Base-by-base conservation (phyloP, 2,888 invertebrate species). In the Iselma pallidipennis region DNA sequence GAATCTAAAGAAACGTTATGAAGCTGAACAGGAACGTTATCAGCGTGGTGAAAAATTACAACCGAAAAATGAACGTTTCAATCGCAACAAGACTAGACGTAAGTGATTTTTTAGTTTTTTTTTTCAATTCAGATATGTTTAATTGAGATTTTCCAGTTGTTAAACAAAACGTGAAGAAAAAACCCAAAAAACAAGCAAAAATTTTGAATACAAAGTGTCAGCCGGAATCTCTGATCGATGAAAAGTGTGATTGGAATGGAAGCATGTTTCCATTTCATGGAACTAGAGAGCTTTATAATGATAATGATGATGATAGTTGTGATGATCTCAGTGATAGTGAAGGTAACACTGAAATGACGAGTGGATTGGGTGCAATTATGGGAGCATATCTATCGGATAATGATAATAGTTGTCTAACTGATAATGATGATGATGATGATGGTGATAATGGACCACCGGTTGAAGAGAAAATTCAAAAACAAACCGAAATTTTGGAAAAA, bases 11-110 rank as follows among this genome's bases (percentile, higher is more conserved):
- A 86, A 87, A 66, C 85, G 87, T 73, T 85, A 85, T 67, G 86
- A 88, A 33, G 85, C 86, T 64, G 82, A 84, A 29, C 85, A 86
- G 63, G 92, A 91, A 74, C 89, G 88, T 76, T 74, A 86, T 55
- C 85, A 89, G 64, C 85, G 94, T 63, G 95, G 95, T 23, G 94
- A 94, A 83, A 86, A 88, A 74, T 85, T 91, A 28, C 84, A 84
- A 12, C 78, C 79, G 64, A 81, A 78, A 66, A 72, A 72, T 14
- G 76, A 77, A 7, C 78, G 83, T 60, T 84, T 84, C 70, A 82
- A 83, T 50, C 77, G 78, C 66, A 75, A 80, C 49, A 82, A 83
- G 69, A 80, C 80, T 42, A 80, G 78, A 67, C 71, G 79, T 77
- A 72, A 77, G 76, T 76, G 50, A 16, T 54, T 1, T 55, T 55